These are phyloP conservation scores for Leptopilina boulardi DNA, from an alignment of 1,140 invertebrate species.

Conservation along the genomic window DNA sequence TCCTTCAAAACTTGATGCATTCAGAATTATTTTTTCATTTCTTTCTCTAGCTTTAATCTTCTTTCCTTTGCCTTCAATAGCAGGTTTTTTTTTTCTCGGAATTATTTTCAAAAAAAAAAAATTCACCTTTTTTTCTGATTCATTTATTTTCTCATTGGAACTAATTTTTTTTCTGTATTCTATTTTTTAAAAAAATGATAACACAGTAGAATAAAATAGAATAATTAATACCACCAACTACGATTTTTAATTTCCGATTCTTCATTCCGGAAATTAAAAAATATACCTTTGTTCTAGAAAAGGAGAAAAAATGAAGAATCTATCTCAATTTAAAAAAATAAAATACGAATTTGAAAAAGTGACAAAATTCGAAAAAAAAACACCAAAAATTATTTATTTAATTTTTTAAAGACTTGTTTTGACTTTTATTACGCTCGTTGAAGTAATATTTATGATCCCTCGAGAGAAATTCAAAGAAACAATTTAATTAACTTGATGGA, in stretches of 20 bases:
- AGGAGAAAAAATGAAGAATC: neutral
- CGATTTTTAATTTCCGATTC: conserved; percentile 9
- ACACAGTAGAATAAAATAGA: neutral
- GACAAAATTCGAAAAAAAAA: neutral
- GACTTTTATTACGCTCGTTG: neutral
- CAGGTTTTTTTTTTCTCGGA: neutral
- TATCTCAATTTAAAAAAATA: neutral
- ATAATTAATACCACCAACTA: neutral
- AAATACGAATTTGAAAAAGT: neutral
- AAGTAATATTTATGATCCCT: neutral
- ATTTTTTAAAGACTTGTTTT: neutral
- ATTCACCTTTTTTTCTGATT: too few relatives aligned
- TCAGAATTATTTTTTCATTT: neutral
- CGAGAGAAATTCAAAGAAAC: neutral
- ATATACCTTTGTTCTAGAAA: conserved; percentile 6
- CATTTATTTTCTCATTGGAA: too few relatives aligned
- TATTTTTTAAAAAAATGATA: neutral
- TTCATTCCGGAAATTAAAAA: conserved; percentile 9
- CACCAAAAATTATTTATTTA: neutral
- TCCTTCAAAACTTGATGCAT: neutral
- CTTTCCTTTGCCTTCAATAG: neutral
- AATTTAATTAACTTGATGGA: neutral
- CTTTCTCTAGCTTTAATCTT: neutral
- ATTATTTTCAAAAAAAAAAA: too few relatives aligned
- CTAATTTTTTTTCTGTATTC: too few relatives aligned